Evolutionary conservation across 2,888 invertebrate genomes (phyloP), one percentile per base, ranked within the genome.

Genomic region (Elegia similella): DNA sequence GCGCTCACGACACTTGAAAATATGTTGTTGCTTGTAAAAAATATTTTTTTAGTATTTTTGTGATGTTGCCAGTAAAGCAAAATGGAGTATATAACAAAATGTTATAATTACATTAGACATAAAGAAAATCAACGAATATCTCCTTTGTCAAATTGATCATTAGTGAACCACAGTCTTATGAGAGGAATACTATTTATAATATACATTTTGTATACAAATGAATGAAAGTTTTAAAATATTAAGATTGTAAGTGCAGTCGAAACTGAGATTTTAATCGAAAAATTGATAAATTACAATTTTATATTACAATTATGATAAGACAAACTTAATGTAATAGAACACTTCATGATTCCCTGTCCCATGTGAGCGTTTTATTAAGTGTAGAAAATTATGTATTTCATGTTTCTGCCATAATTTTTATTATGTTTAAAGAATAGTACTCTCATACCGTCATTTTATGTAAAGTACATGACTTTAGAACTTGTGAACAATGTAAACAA

Each of bases 181-280:
- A 73, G 63, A 60, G 63, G 66, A 70, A 62, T 66, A 64, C 63
- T 71, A 62, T 52, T 57, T 30, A 32, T 12, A 50, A 38, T 50
- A 67, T 61, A 70, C 65, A 60, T 67, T 70, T 68, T 74, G 66
- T 73, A 76, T 70, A 70, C 66, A 68, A 65, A 68, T 65, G 64
- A 57, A 38, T 34, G 50, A 10, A 50, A 10, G 32, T 50, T 50
- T 50, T 50, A 17, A 15, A 15, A 32, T 15, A 63, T 60, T 66
- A 58, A 57, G 60, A 52, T 57, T 13, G 15, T 38, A 23, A 42
- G 29, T 53, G 42, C 52, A 53, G 23, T 42, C 8, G 8, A 42
- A 42, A 53, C 13, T 53, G 23, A n/a, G 15, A 15, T 7, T 23
- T 13, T 29, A 13, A 2, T 30, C n/a, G 0, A 38, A 38, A 34